Evolutionary conservation across 2,113 vertebrate species (phyloP), one percentile per base, ranked within the genome.

Genomic region (Ovibos moschatus): DNA sequence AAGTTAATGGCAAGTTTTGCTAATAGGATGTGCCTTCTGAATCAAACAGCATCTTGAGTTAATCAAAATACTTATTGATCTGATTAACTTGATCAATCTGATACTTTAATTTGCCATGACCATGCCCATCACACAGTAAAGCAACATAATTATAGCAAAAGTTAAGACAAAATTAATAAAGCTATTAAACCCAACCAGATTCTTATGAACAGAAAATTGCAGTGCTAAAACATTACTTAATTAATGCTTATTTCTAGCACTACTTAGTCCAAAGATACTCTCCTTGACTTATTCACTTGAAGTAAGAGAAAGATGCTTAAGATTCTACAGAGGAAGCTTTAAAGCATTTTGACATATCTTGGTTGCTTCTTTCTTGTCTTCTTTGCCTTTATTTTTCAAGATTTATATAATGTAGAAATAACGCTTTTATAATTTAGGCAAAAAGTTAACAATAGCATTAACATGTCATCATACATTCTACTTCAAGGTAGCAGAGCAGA

Each of bases 41-140:
- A 51, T 78, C 57, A 93, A 84, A 50, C 4, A 30, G 10, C 81
- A 94, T 85, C 30, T 60, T 51, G 23, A 64, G 58, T 94, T 89
- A 95, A 97, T 79, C 50, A 96, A 96, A 96, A 58, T 82, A 81
- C 9, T 76, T 36, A 89, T 13, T 93, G 89, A 96, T 86, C 57
- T 47, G 47, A 90, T 90, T 76, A 33, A 50, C 50, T 71, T 94
- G 86, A 84, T 96, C 50, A 82, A 64, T 36, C 12, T 84, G 58
- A 88, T 33, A 89, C 12, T 95, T 96, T 91, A 67, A 79, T 89
- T 81, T 86, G 36, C 55, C 79, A 55, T 21, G 36, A 30, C 51
- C 7, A 79, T 62, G 25, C 30, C 2, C 12, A 92, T 5, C 62
- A 40, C 23, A 33, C 81, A 81, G 53, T 81, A 57, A 94, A 96